A percentile compares a stretch with the other conserved stretches of the same genome.
These are phyloP conservation scores for Chalcis sispes DNA, from an alignment of 2,888 invertebrate genomes.

Conservation along the genomic window DNA sequence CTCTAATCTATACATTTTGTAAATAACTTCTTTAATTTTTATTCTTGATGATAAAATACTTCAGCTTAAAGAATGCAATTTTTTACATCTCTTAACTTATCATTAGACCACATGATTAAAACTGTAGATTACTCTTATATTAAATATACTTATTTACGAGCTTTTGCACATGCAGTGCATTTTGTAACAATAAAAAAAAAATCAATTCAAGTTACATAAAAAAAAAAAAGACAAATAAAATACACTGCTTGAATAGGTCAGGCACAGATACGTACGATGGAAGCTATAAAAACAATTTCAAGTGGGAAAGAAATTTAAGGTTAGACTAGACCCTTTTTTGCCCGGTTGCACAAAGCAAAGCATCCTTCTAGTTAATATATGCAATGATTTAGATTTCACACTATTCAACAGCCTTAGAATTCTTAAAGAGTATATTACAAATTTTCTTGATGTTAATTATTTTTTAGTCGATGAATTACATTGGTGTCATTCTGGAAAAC, in stretches of 20 bases:
- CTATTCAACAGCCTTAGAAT: conserved; percentile 17
- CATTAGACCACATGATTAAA: conserved; percentile 32
- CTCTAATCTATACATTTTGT: conserved; percentile 37
- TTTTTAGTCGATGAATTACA: conserved; percentile 25
- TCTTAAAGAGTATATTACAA: neutral
- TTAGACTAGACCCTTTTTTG: conserved; percentile 47
- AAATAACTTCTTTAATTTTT: conserved; percentile 38
- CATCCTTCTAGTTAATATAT: conserved; percentile 22
- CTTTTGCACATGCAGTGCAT: conserved; percentile 5
- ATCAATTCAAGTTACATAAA: conserved; percentile 21
- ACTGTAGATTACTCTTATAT: conserved; percentile 17
- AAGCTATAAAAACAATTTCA: conserved; percentile 43
- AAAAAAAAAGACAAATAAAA: conserved; percentile 9
- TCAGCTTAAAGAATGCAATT: conserved; percentile 22
- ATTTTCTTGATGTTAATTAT: neutral
- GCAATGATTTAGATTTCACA: conserved; percentile 12
- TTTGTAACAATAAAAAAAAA: conserved; percentile 39
- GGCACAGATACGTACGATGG: conserved; percentile 30
- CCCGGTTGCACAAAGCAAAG: conserved; percentile 50
- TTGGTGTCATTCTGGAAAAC: conserved; percentile 27
- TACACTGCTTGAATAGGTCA: conserved; percentile 33
- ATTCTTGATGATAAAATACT: conserved; percentile 36
- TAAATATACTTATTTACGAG: conserved; percentile 13
- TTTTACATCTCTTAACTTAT: conserved; percentile 30
- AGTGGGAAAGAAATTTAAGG: conserved; percentile 36